These are phyloP conservation scores for Alosa sapidissima DNA, from an alignment of 2,797 vertebrate genomes.

Conservation along the genomic window DNA sequence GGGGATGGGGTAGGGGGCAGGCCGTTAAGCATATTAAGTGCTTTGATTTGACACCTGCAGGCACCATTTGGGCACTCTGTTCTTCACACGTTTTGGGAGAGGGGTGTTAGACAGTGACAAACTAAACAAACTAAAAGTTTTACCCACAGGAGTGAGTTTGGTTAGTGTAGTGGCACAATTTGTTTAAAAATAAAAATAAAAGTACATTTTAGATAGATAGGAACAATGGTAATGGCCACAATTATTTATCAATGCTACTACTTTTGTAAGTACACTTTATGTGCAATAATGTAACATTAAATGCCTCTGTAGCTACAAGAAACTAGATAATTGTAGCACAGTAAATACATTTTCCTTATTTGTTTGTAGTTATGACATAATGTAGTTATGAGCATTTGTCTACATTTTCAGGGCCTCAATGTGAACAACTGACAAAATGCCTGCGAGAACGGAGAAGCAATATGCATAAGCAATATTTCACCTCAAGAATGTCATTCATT, in stretches of 20 bases:
- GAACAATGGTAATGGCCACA: background rate
- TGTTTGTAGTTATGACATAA: background rate
- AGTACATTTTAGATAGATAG: background rate
- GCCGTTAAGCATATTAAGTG: constrained; percentile 63
- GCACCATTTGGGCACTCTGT: constrained; percentile 69
- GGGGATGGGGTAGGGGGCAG: constrained; percentile 36
- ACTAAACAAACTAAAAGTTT: background rate
- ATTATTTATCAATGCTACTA: background rate
- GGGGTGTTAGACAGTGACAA: constrained; percentile 43
- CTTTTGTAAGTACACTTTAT: background rate
- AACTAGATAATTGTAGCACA: background rate
- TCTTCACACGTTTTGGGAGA: constrained; percentile 56
- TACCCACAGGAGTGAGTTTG: background rate
- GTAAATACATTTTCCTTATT: background rate
- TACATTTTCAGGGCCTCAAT: background rate
- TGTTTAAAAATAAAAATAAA: background rate
- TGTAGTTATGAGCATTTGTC: background rate
- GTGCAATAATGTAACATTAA: background rate
- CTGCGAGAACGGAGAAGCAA: background rate
- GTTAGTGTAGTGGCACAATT: background rate
- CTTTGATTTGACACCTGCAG: constrained; percentile 73
- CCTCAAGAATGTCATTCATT: background rate
- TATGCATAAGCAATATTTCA: background rate
- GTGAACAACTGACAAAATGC: background rate
- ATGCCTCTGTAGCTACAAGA: too few species aligned